phyloP scores from a whole-genome alignment of 1,140 invertebrate species.

The Chymomyza costata region DNA sequence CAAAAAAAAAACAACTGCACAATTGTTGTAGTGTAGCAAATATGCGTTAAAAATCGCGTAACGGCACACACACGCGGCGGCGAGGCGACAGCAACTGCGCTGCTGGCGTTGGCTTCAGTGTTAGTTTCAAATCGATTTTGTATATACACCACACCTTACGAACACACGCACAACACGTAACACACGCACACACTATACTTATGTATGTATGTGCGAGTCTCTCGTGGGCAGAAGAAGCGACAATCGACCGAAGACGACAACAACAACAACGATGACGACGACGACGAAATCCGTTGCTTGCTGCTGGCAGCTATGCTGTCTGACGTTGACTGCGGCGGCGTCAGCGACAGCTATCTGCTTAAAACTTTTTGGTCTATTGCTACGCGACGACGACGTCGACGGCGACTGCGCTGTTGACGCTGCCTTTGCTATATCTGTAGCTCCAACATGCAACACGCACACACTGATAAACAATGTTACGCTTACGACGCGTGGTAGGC shows the following conservation, averaged over 20 bases:
- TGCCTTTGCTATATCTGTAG: constrained; percentile 7
- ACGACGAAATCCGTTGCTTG: no score
- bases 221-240: constrained; percentile 5
- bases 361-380: neutral
- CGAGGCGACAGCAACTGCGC: constrained; percentile 14
- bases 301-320: neutral
- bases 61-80: constrained; percentile 31
- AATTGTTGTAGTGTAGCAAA: constrained; percentile 1
- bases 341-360: neutral
- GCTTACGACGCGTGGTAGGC: constrained; percentile 22
- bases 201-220: constrained; percentile 4
- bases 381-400: neutral
- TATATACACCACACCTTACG: constrained; percentile 66
- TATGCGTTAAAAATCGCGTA: constrained; percentile 37
- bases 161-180: constrained; percentile 23
- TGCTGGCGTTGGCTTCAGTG: constrained; percentile 41
- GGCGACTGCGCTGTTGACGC: constrained; percentile 18
- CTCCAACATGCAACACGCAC: constrained; percentile 14
- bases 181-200: constrained; percentile 12
- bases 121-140: constrained; percentile 61
- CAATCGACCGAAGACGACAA: no score
- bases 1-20: constrained; percentile 39
- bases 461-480: constrained; percentile 10
- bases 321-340: neutral
- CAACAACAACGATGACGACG: constrained; percentile 11